Evolutionary conservation across 2,888 invertebrate genomes (phyloP).

Genomic region (Pseudeuparius sepicola): DNA sequence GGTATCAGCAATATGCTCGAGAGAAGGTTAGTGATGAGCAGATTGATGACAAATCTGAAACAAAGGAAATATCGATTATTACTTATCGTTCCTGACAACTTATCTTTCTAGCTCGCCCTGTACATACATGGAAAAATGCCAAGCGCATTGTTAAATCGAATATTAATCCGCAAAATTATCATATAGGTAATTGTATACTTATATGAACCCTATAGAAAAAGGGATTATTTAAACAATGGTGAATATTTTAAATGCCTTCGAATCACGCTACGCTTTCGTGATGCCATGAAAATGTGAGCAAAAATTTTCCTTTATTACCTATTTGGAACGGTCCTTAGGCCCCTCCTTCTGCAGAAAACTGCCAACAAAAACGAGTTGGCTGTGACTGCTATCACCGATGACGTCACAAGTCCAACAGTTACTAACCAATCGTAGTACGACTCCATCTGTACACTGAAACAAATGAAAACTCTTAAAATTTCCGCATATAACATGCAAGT

Average conservation of each 20-base stretch:
- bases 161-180: too few relatives aligned
- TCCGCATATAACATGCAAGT: too few relatives aligned
- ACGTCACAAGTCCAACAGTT: constrained; percentile 35
- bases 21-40: constrained; percentile 44
- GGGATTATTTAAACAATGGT: too few relatives aligned
- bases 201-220: too few relatives aligned
- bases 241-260: too few relatives aligned
- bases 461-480: too few relatives aligned
- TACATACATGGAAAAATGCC: too few relatives aligned
- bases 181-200: too few relatives aligned
- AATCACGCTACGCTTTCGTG: too few relatives aligned
- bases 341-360: constrained; percentile 63
- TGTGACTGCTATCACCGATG: constrained; percentile 50
- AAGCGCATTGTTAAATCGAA: too few relatives aligned
- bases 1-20: constrained; percentile 42
- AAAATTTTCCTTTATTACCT: constrained; percentile 50
- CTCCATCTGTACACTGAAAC: constrained; percentile 31
- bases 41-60: constrained; percentile 44
- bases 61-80: constrained; percentile 26
- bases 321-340: constrained; percentile 68
- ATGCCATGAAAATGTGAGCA: too few relatives aligned
- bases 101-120: too few relatives aligned
- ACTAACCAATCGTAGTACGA: constrained; percentile 35
- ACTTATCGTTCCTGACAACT: constrained; percentile 1
- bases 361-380: constrained; percentile 64